Base-by-base conservation (phyloP, 2,888 invertebrate species). In the Morpho helenor region DNA sequence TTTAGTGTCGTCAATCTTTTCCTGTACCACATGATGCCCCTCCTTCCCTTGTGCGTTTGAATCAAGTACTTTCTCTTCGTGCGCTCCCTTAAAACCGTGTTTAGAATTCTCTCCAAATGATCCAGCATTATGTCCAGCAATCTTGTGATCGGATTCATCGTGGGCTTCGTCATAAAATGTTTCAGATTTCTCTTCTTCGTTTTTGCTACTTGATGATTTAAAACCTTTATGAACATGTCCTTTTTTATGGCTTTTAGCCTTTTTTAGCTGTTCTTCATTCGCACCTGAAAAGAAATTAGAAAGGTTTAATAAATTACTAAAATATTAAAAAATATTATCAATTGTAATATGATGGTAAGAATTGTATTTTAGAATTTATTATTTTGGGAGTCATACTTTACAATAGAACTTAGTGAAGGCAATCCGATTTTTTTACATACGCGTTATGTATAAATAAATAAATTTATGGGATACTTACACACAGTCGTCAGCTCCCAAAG, bases 161-260 rank as follows among this genome's bases (percentile, higher is more conserved):
- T 93, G 92, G 16, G 92, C 92, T 68, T 93, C 93, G 59, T 94
- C 94, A 68, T 93, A 94, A 83, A 91, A 94, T 68, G 91, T 93
- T 72, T 93, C 93, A 7, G 92, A 91, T 73, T 93, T 93, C 59
- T 93, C 93, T 67, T 93, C 91, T 68, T 94, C 94, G 68, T 94
- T 93, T 69, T 94, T 93, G 71, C 93, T 93, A 72, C 93, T 93
- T 4, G 93, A 93, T 5, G 91, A 87, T 72, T 94, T 93, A 77
- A 92, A 94, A n/a, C 94, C 93, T 74, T 94, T 93, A 74, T 93
- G 92, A 9, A 91, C 90, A 72, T 93, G 93, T 0, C 93, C 93
- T 65, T 93, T 94, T 69, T 93, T 93, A 74, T 93, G 93, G 49
- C 92, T 92, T 55, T 91, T 90, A 5, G 92, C 91, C 66, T 91